Percentiles rank a stretch among this genome's conserved stretches.
Conservation (phyloP, 2,797 vertebrate species). For the Phrynocephalus vlangalii region DNA sequence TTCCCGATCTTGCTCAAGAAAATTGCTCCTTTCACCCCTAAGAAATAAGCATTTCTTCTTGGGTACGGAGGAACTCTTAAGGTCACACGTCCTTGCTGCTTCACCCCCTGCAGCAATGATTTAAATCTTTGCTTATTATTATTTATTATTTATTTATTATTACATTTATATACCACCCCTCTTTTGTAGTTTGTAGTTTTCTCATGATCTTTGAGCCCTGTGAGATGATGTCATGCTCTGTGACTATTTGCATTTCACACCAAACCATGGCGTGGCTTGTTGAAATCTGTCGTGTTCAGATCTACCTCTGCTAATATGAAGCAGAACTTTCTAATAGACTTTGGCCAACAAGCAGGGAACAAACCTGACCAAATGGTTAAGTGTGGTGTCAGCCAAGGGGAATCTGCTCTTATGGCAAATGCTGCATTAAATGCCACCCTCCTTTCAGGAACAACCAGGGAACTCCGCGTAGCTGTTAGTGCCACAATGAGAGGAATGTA, state of each 20-base stretch:
- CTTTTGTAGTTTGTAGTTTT: background rate
- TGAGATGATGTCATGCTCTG: background rate
- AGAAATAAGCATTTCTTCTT: background rate
- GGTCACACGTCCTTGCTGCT: background rate
- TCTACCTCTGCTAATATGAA: too few species aligned
- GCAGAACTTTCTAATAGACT: background rate
- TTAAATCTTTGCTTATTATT: background rate
- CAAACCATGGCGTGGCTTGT: too few species aligned
- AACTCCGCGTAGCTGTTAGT: conserved; percentile 55
- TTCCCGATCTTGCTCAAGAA: background rate
- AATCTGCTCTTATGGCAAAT: background rate
- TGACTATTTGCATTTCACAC: background rate
- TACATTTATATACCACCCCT: too few species aligned
- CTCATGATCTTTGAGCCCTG: too few species aligned
- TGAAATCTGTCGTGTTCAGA: too few species aligned
- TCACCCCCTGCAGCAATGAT: background rate
- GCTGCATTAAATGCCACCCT: conserved; percentile 4
- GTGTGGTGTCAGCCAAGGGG: background rate
- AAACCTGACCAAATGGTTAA: background rate
- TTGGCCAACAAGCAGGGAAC: background rate
- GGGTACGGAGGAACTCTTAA: background rate
- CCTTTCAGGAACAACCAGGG: background rate
- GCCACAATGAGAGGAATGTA: conserved; percentile 60
- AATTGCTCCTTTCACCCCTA: background rate
- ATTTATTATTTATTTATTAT: too few species aligned